These are phyloP conservation scores for Iguana delicatissima DNA, from an alignment of 2,797 vertebrate genomes.

Conservation along the genomic window DNA sequence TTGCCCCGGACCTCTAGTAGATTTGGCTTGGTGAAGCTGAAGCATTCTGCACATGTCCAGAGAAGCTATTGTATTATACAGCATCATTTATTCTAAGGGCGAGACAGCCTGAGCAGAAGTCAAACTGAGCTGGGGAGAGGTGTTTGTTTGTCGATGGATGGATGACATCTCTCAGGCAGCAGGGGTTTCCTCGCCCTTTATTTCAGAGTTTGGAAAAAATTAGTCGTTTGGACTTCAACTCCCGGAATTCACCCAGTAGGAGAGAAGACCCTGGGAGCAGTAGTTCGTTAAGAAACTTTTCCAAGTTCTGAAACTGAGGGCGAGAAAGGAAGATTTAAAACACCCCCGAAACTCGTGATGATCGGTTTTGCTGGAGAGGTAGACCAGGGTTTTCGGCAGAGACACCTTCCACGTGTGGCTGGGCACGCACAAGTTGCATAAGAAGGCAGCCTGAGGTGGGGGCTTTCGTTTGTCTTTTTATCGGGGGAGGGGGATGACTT, in stretches of 20 bases:
- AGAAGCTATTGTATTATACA: not conserved
- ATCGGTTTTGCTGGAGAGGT: not conserved
- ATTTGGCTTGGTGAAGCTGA: not conserved
- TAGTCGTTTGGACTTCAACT: no score
- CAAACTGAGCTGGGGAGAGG: no score
- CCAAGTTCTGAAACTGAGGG: no score
- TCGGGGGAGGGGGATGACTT: not conserved
- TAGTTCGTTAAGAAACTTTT: not conserved
- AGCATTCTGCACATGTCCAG: constrained; percentile 5
- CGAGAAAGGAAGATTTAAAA: not conserved
- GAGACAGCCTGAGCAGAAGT: not conserved
- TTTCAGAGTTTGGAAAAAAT: no score
- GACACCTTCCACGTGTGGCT: not conserved
- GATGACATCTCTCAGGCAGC: no score
- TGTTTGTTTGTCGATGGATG: no score
- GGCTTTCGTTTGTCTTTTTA: not conserved
- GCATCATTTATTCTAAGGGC: not conserved
- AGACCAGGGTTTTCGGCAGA: not conserved
- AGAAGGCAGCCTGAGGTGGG: not conserved
- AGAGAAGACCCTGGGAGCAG: not conserved
- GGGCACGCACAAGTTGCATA: not conserved
- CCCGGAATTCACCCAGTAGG: not conserved
- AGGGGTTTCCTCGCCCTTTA: no score
- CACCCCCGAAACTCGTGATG: no score
- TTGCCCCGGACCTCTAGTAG: no score